Percentiles rank a stretch among this genome's conserved stretches.
phyloP scores from a whole-genome alignment of 2,113 vertebrate genomes.

The Cephalopholis sonnerati region DNA sequence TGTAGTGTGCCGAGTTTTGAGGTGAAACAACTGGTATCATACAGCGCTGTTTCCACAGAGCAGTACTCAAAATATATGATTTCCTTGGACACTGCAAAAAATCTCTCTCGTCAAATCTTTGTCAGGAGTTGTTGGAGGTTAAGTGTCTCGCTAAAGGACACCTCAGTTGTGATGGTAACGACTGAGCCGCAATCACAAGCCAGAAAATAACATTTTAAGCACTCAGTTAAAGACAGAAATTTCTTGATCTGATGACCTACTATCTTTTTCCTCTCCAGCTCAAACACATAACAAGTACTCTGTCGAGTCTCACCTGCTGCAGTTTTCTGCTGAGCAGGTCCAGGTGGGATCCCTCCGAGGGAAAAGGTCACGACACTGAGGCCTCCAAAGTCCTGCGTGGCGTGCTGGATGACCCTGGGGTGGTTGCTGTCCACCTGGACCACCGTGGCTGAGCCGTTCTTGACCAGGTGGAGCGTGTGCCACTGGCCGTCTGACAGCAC shows the following conservation, averaged over 20 bases:
- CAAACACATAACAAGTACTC: neutral
- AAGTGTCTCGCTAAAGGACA: neutral
- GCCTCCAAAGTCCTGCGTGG: conserved; percentile 95
- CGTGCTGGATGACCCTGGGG: conserved; percentile 85
- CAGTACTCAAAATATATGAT: too few relatives aligned
- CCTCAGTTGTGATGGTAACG: neutral
- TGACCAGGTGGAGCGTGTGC: conserved; percentile 90
- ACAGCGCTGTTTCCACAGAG: too few relatives aligned
- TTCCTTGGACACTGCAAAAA: too few relatives aligned
- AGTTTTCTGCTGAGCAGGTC: conserved; percentile 85
- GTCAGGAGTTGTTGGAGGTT: too few relatives aligned
- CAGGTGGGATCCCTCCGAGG: conserved; percentile 91
- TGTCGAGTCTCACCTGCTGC: conserved; percentile 84
- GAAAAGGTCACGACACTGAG: conserved; percentile 90
- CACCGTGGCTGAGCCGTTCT: conserved; percentile 88
- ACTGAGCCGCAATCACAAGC: neutral
- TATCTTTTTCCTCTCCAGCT: neutral
- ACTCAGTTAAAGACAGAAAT: too few relatives aligned
- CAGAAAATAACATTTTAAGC: neutral
- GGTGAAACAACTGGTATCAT: too few relatives aligned
- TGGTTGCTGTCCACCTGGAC: conserved; percentile 86
- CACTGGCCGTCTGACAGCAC: conserved; percentile 92
- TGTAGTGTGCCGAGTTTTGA: too few relatives aligned
- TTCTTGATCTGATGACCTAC: too few relatives aligned
- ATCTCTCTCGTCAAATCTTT: too few relatives aligned